phyloP scores from a whole-genome alignment of 2,888 invertebrate species.

The Acleris cristana region DNA sequence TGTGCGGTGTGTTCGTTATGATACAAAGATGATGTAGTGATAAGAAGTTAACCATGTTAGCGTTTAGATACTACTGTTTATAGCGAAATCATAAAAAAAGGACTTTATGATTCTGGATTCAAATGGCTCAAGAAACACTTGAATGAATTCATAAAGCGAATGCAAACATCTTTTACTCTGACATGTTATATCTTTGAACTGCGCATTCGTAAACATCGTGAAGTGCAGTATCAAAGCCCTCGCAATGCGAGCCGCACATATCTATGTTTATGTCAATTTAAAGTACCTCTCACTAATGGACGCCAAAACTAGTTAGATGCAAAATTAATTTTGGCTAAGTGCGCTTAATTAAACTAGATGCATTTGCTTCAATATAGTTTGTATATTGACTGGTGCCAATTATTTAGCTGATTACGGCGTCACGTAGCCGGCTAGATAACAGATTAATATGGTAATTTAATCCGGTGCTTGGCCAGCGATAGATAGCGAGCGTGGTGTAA shows the following conservation, averaged over 20 bases:
- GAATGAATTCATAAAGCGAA: no score
- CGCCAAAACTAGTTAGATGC: constrained; percentile 1
- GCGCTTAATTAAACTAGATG: constrained; percentile 1
- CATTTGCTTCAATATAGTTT: constrained; percentile 8
- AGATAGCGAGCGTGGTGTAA: constrained; percentile 28
- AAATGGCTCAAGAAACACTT: no score
- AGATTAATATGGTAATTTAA: constrained; percentile 38
- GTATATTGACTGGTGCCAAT: constrained; percentile 16
- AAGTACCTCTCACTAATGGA: constrained; percentile 8
- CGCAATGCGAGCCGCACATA: neutral
- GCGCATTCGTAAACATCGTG: neutral
- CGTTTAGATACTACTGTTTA: no score
- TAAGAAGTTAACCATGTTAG: neutral
- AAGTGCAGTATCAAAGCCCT: neutral
- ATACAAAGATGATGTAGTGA: neutral
- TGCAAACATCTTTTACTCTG: no score
- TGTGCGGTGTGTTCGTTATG: neutral
- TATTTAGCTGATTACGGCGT: constrained; percentile 34
- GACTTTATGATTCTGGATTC: no score
- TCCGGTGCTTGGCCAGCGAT: constrained; percentile 31
- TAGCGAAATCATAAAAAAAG: no score
- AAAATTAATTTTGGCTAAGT: constrained; percentile 10
- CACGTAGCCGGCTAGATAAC: constrained; percentile 30
- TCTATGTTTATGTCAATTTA: constrained; percentile 5
- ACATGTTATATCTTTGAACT: neutral